Conservation (phyloP, 1,140 invertebrate genomes). For the Drosophila pectinifera region DNA sequence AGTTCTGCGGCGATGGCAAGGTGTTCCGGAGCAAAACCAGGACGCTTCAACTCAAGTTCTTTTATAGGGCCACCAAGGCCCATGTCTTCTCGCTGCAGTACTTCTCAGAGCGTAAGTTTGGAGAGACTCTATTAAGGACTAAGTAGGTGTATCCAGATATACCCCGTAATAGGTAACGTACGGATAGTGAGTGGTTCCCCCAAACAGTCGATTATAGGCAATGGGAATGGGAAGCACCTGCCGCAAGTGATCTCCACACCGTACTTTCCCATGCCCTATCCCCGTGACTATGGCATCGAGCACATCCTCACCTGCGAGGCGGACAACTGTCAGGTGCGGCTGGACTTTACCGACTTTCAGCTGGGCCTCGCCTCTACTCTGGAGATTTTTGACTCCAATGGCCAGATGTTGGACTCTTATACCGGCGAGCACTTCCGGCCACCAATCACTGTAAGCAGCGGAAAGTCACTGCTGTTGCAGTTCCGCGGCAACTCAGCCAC, state of each 20-base stretch:
- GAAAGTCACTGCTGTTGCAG: conserved; percentile 88
- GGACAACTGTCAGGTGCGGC: conserved; percentile 87
- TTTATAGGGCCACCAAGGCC: conserved; percentile 88
- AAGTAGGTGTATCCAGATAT: background rate
- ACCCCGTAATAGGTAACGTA: conserved; percentile 87
- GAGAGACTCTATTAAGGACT: rapidly evolving
- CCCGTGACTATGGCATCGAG: conserved; percentile 89
- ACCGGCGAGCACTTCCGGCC: conserved; percentile 90
- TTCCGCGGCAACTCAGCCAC: conserved; percentile 91
- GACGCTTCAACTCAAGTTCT: conserved; percentile 87
- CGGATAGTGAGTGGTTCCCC: conserved; percentile 86
- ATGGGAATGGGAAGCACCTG: conserved; percentile 65
- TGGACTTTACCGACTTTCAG: conserved; percentile 90
- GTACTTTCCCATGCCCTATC: conserved; percentile 90
- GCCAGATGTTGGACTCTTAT: conserved; percentile 88
- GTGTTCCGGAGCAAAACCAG: conserved; percentile 88
- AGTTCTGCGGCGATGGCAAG: conserved; percentile 87
- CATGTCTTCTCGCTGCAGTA: conserved; percentile 89
- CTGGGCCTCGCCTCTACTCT: conserved; percentile 89
- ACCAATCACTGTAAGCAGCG: conserved; percentile 88
- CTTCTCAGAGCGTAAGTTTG: conserved; percentile 88
- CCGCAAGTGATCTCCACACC: conserved; percentile 86
- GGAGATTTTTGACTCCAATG: conserved; percentile 91
- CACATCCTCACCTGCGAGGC: conserved; percentile 88
- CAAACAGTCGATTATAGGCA: conserved; percentile 68